A percentile compares a stretch with the other conserved stretches of the same genome.
These are phyloP conservation scores for Salticus scenicus DNA, from an alignment of 2,888 invertebrate species.

Conservation along the genomic window DNA sequence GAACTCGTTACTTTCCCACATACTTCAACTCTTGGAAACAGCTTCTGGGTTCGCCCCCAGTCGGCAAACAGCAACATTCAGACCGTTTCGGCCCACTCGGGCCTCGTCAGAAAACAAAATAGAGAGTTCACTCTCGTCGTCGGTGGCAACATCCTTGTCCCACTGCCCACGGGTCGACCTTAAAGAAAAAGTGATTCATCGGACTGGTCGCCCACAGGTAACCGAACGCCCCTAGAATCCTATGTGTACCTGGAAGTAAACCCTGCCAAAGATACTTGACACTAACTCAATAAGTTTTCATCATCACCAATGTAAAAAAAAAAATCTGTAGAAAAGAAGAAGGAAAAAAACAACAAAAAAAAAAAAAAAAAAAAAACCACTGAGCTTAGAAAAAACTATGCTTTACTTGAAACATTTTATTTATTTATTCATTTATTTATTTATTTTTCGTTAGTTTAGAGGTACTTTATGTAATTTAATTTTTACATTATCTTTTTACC, in stretches of 20 bases:
- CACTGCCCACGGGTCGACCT: constrained; percentile 58
- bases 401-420: too few species aligned
- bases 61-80: background rate
- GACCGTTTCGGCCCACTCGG: constrained; percentile 8
- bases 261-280: background rate
- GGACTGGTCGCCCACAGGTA: constrained; percentile 18
- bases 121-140: constrained; percentile 5
- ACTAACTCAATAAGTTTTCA: too few species aligned
- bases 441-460: too few species aligned
- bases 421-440: too few species aligned
- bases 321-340: too few species aligned
- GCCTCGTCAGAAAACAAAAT: background rate
- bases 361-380: too few species aligned
- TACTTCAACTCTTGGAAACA: background rate
- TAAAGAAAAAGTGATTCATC: constrained; percentile 43
- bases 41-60: constrained; percentile 3
- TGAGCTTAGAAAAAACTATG: too few species aligned
- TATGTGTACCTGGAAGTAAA: constrained; percentile 4
- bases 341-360: too few species aligned
- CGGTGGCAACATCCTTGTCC: constrained; percentile 46
- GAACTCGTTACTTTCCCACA: background rate
- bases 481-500: too few species aligned
- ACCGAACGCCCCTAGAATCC: background rate
- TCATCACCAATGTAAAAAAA: too few species aligned
- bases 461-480: too few species aligned